A percentile compares a stretch with the other conserved stretches of the same genome.
Conservation (phyloP, 2,113 vertebrate genomes). For the Tapirus terrestris region DNA sequence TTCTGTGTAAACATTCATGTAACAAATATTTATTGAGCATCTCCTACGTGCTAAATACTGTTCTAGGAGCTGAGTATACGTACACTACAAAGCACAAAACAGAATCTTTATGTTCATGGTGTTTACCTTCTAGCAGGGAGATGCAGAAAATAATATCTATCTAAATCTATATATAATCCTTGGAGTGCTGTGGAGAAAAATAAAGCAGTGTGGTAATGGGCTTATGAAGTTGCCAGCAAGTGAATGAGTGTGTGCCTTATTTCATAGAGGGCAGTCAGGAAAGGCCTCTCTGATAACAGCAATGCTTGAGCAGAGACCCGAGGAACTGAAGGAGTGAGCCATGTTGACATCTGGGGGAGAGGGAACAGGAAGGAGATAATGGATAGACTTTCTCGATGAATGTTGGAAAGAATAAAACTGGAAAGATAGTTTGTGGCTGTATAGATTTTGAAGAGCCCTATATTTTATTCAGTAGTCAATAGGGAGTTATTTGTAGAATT, state of each 20-base stretch:
- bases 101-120: background rate
- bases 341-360: background rate
- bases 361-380: background rate
- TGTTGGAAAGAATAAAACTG: background rate
- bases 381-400: background rate
- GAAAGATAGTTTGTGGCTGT: background rate
- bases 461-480: background rate
- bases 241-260: background rate
- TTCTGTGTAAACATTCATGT: background rate
- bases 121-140: background rate
- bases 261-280: background rate
- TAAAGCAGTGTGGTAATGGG: background rate
- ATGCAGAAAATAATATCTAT: background rate
- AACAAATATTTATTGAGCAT: background rate
- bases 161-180: background rate
- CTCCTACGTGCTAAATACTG: background rate
- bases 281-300: background rate
- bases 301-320: background rate
- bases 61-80: background rate
- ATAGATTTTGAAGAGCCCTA: background rate
- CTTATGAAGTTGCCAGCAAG: background rate
- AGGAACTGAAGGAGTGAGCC: background rate
- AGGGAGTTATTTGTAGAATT: background rate
- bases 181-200: background rate
- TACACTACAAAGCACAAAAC: background rate